Evolutionary conservation across 2,888 invertebrate species (phyloP).

Genomic region (Pogonocherus hispidulus): DNA sequence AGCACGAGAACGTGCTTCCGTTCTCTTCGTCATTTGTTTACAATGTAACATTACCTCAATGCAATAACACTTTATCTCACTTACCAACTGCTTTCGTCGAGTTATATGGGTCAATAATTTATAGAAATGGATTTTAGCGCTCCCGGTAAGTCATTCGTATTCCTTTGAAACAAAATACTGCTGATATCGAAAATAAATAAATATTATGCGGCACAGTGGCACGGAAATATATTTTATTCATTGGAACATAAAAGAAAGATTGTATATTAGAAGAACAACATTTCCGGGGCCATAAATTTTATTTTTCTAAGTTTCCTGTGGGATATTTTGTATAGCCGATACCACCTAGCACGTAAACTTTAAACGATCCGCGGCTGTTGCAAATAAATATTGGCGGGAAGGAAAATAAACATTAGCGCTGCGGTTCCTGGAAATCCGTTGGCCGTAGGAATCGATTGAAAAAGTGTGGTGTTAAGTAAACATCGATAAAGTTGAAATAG

Average conservation of each 20-base stretch:
- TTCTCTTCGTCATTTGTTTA: not conserved
- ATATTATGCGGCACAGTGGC: not conserved
- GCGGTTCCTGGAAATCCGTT: not conserved
- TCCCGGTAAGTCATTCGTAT: constrained; percentile 8
- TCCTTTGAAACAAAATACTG: constrained; percentile 7
- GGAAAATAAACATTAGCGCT: not conserved
- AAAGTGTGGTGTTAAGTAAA: not conserved
- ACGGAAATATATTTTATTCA: constrained; percentile 3
- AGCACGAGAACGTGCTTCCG: no score
- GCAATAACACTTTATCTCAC: constrained; percentile 2
- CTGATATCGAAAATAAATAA: constrained; percentile 12
- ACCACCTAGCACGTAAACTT: not conserved
- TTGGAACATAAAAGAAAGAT: constrained; percentile 14
- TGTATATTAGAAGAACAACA: not conserved
- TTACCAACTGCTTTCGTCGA: constrained; percentile 6
- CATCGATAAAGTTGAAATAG: not conserved
- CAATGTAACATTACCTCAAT: constrained; percentile 8
- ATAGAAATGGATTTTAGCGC: constrained; percentile 8
- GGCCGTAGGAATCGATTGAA: not conserved
- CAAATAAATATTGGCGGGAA: constrained; percentile 9
- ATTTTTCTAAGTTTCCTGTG: not conserved
- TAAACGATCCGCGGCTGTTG: not conserved
- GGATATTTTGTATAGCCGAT: not conserved
- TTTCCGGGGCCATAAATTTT: constrained; percentile 8
- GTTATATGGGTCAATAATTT: constrained; percentile 13